phyloP scores from a whole-genome alignment of 2,888 invertebrate genomes.

The Phytoseiulus persimilis region DNA sequence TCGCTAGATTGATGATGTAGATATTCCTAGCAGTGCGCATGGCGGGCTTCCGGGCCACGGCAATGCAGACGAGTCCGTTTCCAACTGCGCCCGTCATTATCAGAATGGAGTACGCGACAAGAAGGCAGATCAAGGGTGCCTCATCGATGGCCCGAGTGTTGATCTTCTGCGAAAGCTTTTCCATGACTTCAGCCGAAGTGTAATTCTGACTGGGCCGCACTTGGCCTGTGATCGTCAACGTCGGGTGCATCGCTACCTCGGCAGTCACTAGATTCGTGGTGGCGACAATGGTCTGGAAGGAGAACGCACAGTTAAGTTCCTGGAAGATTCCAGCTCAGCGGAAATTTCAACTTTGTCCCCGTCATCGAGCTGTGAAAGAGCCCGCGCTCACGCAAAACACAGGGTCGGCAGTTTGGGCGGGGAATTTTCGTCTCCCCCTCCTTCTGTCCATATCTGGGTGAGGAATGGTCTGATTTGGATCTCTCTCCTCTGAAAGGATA shows the following conservation, averaged over 20 bases:
- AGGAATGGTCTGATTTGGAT: no score
- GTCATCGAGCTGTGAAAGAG: no score
- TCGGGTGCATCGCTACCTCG: not conserved
- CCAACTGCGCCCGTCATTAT: slow-evolving; percentile 74
- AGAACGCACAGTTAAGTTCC: no score
- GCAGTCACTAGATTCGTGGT: not conserved
- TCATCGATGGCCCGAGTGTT: slow-evolving; percentile 64
- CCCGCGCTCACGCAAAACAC: no score
- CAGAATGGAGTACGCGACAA: slow-evolving; percentile 64
- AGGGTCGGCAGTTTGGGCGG: no score
- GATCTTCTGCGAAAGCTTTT: slow-evolving; percentile 45
- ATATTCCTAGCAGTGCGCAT: slow-evolving; percentile 86
- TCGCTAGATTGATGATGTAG: slow-evolving; percentile 80
- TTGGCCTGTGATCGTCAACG: not conserved
- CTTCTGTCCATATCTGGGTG: no score
- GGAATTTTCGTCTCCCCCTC: no score
- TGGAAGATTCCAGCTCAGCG: no score
- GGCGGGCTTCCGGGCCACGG: slow-evolving; percentile 71
- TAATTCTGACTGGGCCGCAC: not conserved
- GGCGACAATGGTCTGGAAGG: not conserved
- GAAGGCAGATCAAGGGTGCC: slow-evolving; percentile 60
- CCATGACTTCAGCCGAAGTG: slow-evolving; percentile 31
- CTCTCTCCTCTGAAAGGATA: no score
- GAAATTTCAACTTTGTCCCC: no score
- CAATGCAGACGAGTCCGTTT: slow-evolving; percentile 70